These are phyloP conservation scores for Morone saxatilis DNA, from an alignment of 2,113 vertebrate genomes.

Conservation along the genomic window DNA sequence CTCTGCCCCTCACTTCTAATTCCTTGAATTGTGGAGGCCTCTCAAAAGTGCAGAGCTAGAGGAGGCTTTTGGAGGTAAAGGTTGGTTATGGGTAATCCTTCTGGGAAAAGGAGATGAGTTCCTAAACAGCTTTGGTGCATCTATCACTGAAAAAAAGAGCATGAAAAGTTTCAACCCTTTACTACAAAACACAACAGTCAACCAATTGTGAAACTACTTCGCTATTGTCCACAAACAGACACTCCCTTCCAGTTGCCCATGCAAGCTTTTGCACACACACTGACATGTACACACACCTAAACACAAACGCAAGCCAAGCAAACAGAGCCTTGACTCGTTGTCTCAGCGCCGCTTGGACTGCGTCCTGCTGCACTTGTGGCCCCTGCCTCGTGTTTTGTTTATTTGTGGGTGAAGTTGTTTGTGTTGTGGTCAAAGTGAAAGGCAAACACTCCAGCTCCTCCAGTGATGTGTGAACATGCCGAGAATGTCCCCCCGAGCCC, in stretches of 20 bases:
- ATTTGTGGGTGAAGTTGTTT: slow-evolving; percentile 82
- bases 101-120: slow-evolving; percentile 27
- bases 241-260: slow-evolving; percentile 29
- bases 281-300: slow-evolving; percentile 4
- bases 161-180: background rate
- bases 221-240: slow-evolving; percentile 25
- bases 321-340: slow-evolving; percentile 30
- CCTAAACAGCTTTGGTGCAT: background rate
- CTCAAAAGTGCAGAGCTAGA: slow-evolving; percentile 54
- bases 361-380: slow-evolving; percentile 66
- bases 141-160: background rate
- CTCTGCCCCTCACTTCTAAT: slow-evolving; percentile 63
- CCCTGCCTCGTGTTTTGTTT: slow-evolving; percentile 78
- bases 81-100: slow-evolving; percentile 50
- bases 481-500: slow-evolving; percentile 51
- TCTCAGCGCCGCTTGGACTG: slow-evolving; percentile 58
- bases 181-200: background rate
- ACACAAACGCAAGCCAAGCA: slow-evolving; percentile 19
- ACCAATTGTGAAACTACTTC: background rate
- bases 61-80: slow-evolving; percentile 48
- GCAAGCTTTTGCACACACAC: slow-evolving; percentile 19
- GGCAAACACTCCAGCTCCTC: slow-evolving; percentile 75
- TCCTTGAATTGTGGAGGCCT: slow-evolving; percentile 72
- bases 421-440: slow-evolving; percentile 80
- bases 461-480: slow-evolving; percentile 74